A percentile compares a stretch with the other conserved stretches of the same genome.
Conservation (phyloP, 2,113 vertebrate genomes). For the Clarias macrocephalus region DNA sequence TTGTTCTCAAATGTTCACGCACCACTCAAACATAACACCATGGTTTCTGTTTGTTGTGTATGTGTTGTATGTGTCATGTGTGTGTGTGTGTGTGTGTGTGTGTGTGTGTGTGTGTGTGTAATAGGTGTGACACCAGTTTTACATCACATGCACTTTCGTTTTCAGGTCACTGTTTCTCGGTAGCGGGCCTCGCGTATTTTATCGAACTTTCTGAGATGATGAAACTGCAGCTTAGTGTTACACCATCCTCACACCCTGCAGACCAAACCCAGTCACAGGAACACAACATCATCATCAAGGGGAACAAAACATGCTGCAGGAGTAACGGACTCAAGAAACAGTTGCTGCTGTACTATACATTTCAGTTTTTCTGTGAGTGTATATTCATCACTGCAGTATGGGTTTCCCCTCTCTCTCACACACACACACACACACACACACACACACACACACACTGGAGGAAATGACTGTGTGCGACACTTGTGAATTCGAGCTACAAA, state of each 20-base stretch:
- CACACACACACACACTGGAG: not conserved
- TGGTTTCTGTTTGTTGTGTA: not conserved
- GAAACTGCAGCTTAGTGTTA: not conserved
- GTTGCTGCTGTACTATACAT: not conserved
- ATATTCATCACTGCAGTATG: not conserved
- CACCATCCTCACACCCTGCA: not conserved
- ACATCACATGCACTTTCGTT: not conserved
- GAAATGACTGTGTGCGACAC: not conserved
- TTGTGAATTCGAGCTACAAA: not conserved
- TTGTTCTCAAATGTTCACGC: too few species aligned
- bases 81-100: not conserved
- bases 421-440: not conserved
- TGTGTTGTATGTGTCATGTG: too few species aligned
- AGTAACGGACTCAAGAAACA: not conserved
- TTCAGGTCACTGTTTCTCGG: not conserved
- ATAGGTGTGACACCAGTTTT: not conserved
- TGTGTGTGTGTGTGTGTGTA: not conserved
- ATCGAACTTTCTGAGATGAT: constrained; percentile 22
- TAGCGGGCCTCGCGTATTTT: not conserved
- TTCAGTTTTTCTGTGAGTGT: not conserved
- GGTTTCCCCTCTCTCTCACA: not conserved
- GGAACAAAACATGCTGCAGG: not conserved
- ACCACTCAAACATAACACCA: too few species aligned
- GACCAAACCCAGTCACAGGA: not conserved
- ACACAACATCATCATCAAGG: not conserved